Percentiles rank a stretch among this genome's conserved stretches.
phyloP scores from a whole-genome alignment of 1,140 invertebrate genomes.

The Leptopilina boulardi region DNA sequence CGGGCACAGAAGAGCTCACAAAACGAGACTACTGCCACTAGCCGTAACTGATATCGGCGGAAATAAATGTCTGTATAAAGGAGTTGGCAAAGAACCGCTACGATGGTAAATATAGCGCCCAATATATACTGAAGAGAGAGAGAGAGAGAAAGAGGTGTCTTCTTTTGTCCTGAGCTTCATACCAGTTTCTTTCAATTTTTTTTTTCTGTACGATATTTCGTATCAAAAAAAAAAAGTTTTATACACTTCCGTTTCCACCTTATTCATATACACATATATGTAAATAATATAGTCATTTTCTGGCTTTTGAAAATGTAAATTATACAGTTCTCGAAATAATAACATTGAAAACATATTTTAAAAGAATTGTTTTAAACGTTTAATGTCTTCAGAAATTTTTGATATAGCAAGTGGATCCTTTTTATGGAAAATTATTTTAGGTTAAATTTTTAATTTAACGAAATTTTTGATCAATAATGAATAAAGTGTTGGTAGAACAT shows the following conservation, averaged over 20 bases:
- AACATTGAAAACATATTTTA: too few species aligned
- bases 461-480: too few species aligned
- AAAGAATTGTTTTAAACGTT: too few species aligned
- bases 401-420: too few species aligned
- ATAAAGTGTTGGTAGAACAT: too few species aligned
- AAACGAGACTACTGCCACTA: slow-evolving; percentile 64
- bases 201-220: slow-evolving; percentile 11
- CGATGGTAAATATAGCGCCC: slow-evolving; percentile 62
- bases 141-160: slow-evolving; percentile 35
- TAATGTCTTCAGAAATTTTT: too few species aligned
- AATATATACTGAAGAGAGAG: slow-evolving; percentile 45
- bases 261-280: too few species aligned
- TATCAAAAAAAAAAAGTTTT: neutral
- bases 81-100: slow-evolving; percentile 64
- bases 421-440: too few species aligned
- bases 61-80: slow-evolving; percentile 71
- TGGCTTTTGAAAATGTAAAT: too few species aligned
- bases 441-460: too few species aligned
- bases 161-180: slow-evolving; percentile 53
- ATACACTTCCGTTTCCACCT: neutral
- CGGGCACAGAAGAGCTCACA: slow-evolving; percentile 50
- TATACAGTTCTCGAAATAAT: too few species aligned
- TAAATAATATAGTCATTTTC: too few species aligned
- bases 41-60: slow-evolving; percentile 64
- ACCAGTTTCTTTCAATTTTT: neutral